A percentile compares a stretch with the other conserved stretches of the same genome.
These are phyloP conservation scores for Lindbergichthys nudifrons DNA, from an alignment of 2,797 vertebrate species.

Conservation along the genomic window DNA sequence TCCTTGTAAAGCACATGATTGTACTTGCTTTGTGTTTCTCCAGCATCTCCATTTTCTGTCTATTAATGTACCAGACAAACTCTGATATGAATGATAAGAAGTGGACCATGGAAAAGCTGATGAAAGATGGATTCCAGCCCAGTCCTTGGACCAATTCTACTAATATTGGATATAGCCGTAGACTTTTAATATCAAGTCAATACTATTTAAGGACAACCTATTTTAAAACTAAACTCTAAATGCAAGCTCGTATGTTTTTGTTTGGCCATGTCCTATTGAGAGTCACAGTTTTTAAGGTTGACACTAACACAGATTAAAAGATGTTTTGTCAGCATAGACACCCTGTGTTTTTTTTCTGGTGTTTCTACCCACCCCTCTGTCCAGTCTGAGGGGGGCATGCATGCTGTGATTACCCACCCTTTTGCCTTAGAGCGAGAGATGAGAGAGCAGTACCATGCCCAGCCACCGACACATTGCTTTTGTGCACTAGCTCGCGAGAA, in stretches of 20 bases:
- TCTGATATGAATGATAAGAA: slow-evolving; percentile 54
- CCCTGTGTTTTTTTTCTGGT: slow-evolving; percentile 12
- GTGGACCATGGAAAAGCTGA: slow-evolving; percentile 66
- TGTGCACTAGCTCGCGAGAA: slow-evolving; percentile 96
- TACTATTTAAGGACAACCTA: not conserved
- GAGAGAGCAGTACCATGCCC: slow-evolving; percentile 92
- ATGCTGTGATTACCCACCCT: slow-evolving; percentile 94
- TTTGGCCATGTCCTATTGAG: slow-evolving; percentile 13
- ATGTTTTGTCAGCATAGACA: slow-evolving; percentile 21
- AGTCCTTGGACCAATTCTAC: slow-evolving; percentile 43
- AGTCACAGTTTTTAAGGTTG: slow-evolving; percentile 11
- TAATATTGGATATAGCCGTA: not conserved
- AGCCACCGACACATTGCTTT: slow-evolving; percentile 93
- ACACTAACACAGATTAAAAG: slow-evolving; percentile 17
- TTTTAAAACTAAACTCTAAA: slow-evolving; percentile 6
- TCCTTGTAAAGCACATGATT: slow-evolving; percentile 39
- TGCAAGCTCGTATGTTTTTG: not conserved
- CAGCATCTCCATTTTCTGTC: slow-evolving; percentile 5
- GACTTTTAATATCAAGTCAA: not conserved
- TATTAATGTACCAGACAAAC: slow-evolving; percentile 10
- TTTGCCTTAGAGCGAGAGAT: slow-evolving; percentile 96
- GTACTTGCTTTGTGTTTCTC: slow-evolving; percentile 11
- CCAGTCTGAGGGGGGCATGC: slow-evolving; percentile 82
- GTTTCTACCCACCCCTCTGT: slow-evolving; percentile 66
- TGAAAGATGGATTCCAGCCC: slow-evolving; percentile 79